Conservation (phyloP, 2,888 invertebrate genomes). For the Thera britannica region DNA sequence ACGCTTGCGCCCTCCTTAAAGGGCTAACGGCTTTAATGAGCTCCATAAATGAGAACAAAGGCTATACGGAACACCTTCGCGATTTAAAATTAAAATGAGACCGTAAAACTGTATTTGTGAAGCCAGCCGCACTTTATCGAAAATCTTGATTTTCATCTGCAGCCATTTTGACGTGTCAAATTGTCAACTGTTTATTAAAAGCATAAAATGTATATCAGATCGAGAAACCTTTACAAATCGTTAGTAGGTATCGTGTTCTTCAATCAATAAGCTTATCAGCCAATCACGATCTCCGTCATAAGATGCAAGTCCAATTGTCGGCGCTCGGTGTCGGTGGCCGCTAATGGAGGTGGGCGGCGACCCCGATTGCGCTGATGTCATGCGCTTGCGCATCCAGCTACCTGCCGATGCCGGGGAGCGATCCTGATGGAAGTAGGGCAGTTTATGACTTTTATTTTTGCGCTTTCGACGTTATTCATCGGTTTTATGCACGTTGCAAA, state of each 20-base stretch:
- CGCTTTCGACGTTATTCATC: conserved; percentile 9
- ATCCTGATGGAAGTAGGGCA: conserved; percentile 31
- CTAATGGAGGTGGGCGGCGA: conserved; percentile 73
- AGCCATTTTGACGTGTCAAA: conserved; percentile 5
- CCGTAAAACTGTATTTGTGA: conserved; percentile 14
- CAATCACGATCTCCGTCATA: conserved; percentile 27
- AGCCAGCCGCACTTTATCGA: not conserved
- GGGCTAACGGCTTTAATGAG: conserved; percentile 43
- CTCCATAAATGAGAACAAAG: conserved; percentile 47
- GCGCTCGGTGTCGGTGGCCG: conserved; percentile 52
- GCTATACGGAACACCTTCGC: conserved; percentile 34
- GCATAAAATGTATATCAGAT: conserved; percentile 20
- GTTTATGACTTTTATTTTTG: not conserved
- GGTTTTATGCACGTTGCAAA: no score
- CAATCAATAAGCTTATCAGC: conserved; percentile 27
- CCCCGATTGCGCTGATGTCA: conserved; percentile 68
- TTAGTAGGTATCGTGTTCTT: conserved; percentile 24
- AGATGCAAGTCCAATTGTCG: conserved; percentile 46
- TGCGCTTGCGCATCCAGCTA: conserved; percentile 50
- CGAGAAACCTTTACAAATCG: conserved; percentile 16
- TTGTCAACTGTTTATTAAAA: conserved; percentile 19
- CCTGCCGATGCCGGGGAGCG: conserved; percentile 26
- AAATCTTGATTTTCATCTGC: not conserved
- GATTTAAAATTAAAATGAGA: conserved; percentile 39
- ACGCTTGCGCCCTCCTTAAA: conserved; percentile 39